Evolutionary conservation across 2,797 vertebrate genomes (phyloP).

Genomic region (Sebastiscus tertius): DNA sequence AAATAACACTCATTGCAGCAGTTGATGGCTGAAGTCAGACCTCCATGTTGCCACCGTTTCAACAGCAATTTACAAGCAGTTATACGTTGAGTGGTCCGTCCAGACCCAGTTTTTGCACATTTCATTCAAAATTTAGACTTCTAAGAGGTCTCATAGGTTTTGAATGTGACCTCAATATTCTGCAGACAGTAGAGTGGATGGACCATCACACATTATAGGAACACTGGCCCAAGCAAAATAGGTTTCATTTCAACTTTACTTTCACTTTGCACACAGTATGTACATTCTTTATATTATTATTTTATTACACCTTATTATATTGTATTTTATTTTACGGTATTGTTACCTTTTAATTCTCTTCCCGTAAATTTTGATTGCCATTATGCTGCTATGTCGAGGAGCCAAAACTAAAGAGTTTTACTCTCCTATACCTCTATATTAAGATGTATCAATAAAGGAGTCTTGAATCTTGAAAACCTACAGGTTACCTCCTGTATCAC

Average conservation of each 20-base stretch:
- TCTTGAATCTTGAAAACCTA: not conserved
- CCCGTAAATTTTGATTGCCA: too few relatives aligned
- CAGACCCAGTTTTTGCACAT: not conserved
- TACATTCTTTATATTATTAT: too few relatives aligned
- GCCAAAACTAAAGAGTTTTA: too few relatives aligned
- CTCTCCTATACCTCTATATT: too few relatives aligned
- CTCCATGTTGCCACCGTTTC: not conserved
- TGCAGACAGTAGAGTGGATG: not conserved
- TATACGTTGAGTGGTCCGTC: not conserved
- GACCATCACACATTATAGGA: not conserved
- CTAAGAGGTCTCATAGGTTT: not conserved
- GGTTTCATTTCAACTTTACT: not conserved
- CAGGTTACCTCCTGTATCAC: not conserved
- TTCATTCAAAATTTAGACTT: conserved; percentile 1
- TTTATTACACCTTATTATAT: too few relatives aligned
- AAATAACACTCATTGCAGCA: not conserved
- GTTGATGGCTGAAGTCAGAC: not conserved
- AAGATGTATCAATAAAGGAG: not conserved
- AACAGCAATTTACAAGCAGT: not conserved
- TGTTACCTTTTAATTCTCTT: too few relatives aligned
- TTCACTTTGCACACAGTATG: not conserved
- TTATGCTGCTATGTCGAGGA: too few relatives aligned
- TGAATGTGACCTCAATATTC: conserved; percentile 17
- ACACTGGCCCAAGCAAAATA: not conserved
- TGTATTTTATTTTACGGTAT: too few relatives aligned